Evolutionary conservation across 2,797 vertebrate genomes (phyloP).

Genomic region (Cryptoblepharus egeriae): DNA sequence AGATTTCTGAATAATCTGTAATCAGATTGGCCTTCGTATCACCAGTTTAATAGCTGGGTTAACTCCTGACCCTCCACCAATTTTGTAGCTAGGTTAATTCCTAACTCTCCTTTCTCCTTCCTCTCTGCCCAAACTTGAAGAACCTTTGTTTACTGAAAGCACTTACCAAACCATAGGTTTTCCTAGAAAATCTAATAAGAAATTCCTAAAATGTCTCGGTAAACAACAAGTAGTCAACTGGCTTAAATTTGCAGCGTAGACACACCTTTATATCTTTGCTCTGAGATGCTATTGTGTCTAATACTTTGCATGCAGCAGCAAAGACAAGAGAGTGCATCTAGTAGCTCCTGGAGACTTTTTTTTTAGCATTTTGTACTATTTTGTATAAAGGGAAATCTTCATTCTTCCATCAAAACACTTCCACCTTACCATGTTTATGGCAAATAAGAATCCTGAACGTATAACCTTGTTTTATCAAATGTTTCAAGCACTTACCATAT

Average conservation of each 20-base stretch:
- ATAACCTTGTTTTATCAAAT: conserved; percentile 73
- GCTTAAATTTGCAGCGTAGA: neutral
- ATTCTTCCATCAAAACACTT: conserved; percentile 73
- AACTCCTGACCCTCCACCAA: neutral
- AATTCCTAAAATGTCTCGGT: neutral
- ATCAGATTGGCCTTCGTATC: neutral
- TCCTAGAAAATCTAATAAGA: no score
- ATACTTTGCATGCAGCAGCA: neutral
- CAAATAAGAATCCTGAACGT: conserved; percentile 80
- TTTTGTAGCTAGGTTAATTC: neutral
- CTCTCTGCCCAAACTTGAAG: no score
- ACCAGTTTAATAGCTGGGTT: neutral
- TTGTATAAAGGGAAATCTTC: conserved; percentile 69
- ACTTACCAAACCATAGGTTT: no score
- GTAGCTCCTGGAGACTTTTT: conserved; percentile 72
- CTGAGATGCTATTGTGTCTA: neutral
- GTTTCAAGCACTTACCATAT: conserved; percentile 75
- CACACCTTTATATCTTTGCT: neutral
- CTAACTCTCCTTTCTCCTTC: no score
- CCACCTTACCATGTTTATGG: conserved; percentile 68
- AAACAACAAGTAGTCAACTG: neutral
- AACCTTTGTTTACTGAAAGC: neutral
- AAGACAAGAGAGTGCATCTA: conserved; percentile 54
- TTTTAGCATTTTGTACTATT: conserved; percentile 70
- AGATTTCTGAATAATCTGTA: no score